Evolutionary conservation across 2,113 vertebrate species (phyloP), one percentile per base, ranked within the genome.

Genomic region (Stomatorhinus ivindoensis): DNA sequence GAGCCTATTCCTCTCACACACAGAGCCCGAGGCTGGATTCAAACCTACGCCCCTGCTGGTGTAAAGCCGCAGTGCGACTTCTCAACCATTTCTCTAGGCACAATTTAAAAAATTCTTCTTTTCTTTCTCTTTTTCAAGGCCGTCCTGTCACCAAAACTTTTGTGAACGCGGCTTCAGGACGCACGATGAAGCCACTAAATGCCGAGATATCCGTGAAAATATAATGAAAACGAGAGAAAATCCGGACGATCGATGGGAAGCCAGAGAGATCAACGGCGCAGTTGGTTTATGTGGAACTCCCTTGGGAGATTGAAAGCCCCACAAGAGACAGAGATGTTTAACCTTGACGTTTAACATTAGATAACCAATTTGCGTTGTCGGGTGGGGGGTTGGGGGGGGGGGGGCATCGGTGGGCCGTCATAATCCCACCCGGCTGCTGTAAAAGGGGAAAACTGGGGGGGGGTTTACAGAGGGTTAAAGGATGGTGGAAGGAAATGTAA

Each of bases 351-450:
- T 91, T 91, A 93, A 92, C 90, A 88, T 92, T 92, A 92, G 92
- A 93, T 91, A 93, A 91, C 90, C 92, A 93, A 93, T 93, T 93
- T 93, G 91, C 91, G 92, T 93, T 91, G 87, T 88, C 31, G n/a
- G 85, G 47, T 17, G 82, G 85, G 88, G 90, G 91, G 90, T 88
- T 91, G 80, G 90, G 90, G 91, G 90, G 91, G 82, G 69, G 48
- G 48, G 48, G 8, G 13, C 88, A 89, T 88, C 93, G 90, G 92
- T 85, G 5, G 91, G 91, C 90, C 58, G 87, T 92, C 92, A 86
- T 91, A 93, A 93, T 92, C 91, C 91, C 90, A 76, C 89, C 90
- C 90, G 76, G 88, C 87, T 88, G 89, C 86, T 90, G 91, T 91
- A 92, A 92, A 91, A 92, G 91, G 50, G 89, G 88, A 73, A 35